Conservation (phyloP, 2,888 invertebrate species). For the Fissipunctia ypsillon region DNA sequence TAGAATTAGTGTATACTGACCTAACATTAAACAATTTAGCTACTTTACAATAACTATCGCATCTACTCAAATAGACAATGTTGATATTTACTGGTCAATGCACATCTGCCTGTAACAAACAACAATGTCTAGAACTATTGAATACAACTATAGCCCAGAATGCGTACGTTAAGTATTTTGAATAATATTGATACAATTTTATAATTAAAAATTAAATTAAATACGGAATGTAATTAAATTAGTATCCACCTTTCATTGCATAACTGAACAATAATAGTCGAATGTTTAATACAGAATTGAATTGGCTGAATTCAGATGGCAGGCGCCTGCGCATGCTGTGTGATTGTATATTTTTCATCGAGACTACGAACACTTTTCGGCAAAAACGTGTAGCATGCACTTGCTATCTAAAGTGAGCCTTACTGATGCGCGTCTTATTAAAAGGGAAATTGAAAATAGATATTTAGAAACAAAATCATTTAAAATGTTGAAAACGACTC, state of each 20-base stretch:
- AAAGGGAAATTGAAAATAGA: background rate
- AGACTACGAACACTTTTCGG: background rate
- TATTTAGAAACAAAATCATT: background rate
- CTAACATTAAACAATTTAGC: constrained; percentile 34
- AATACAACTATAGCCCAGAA: constrained; percentile 3
- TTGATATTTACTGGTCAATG: constrained; percentile 12
- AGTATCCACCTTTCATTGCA: constrained; percentile 17
- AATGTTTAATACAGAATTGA: too few relatives aligned
- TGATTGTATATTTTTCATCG: background rate
- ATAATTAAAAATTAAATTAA: constrained; percentile 15
- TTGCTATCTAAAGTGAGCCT: background rate
- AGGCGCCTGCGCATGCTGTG: background rate
- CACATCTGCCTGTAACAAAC: background rate
- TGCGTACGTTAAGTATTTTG: background rate
- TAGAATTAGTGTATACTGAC: constrained; percentile 37
- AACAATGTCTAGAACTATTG: constrained; percentile 21
- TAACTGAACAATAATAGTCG: background rate
- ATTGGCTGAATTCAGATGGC: background rate
- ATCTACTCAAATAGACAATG: constrained; percentile 18
- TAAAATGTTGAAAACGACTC: background rate
- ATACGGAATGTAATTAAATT: constrained; percentile 49
- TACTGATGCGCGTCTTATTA: background rate
- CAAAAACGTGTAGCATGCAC: background rate
- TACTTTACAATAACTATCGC: constrained; percentile 30
- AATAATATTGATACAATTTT: constrained; percentile 21